phyloP scores from a whole-genome alignment of 2,113 vertebrate genomes.

The Helogale parvula region DNA sequence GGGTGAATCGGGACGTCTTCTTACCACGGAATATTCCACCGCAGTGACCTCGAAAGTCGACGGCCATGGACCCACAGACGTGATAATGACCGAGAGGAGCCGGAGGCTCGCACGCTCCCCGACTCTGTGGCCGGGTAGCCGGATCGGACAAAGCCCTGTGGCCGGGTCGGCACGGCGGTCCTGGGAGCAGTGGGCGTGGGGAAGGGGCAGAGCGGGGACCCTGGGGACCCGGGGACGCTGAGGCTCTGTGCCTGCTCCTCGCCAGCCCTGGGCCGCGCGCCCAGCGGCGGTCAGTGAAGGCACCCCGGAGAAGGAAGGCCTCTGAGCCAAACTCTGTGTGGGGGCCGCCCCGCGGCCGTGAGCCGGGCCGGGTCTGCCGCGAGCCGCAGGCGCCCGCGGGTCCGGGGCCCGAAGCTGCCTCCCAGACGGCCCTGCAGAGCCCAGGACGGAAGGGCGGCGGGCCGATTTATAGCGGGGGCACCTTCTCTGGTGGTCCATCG shows the following conservation, averaged over 20 bases:
- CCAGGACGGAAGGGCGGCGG: neutral
- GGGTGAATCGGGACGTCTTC: neutral
- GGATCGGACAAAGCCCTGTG: accelerated
- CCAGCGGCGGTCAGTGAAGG: neutral
- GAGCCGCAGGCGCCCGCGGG: neutral
- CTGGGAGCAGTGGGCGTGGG: neutral
- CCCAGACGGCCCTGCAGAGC: neutral
- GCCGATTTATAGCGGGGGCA: accelerated
- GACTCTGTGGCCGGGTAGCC: neutral
- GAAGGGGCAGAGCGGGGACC: neutral
- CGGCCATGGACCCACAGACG: neutral
- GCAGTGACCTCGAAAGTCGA: neutral
- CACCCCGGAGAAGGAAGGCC: neutral
- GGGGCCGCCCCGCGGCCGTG: neutral
- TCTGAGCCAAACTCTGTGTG: neutral
- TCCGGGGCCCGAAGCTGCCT: neutral
- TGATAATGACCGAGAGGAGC: no score
- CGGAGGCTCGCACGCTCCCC: accelerated
- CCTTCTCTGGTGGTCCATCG: accelerated
- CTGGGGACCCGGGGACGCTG: accelerated
- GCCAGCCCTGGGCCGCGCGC: neutral
- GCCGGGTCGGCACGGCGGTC: no score
- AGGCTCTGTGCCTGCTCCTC: accelerated
- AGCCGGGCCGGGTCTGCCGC: neutral
- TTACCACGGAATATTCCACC: neutral